Evolutionary conservation across 2,113 vertebrate species (phyloP), one percentile per base, ranked within the genome.

Genomic region (Triplophysa rosa): DNA sequence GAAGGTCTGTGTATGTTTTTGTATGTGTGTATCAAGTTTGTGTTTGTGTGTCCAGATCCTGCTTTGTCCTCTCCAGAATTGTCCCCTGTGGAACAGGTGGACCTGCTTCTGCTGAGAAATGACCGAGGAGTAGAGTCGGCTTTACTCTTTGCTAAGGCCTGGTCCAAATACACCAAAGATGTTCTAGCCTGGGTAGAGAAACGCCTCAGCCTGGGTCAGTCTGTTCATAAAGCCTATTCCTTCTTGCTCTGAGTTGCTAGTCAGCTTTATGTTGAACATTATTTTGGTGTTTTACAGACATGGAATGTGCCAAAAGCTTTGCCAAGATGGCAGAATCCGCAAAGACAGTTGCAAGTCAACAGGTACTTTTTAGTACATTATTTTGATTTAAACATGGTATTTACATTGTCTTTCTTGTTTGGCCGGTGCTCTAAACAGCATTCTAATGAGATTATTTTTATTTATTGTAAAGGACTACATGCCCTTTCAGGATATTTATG

Each of bases 111-210:
- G 72, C 92, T 95, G 85, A 96, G 94, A 86, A 95, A 94, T 83
- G 94, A 95, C 82, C 94, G 93, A 2, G 96, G 95, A n/a, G 92
- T 99, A 81, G 96, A 99, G 87, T 95, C 95, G 0, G 96, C 96
- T 74, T 91, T 99, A 52, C 95, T 95, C 19, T 99, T 98, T 59
- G 95, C 96, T 78, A 99, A 99, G 90, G 94, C 95, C 33, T 98
- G 95, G 96, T 98, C 96, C 87, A 98, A 97, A 89, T 98, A 99
- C 69, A 93, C 95, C 80, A 99, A 98, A 94, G 96, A 97, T 80
- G 90, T 99, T 81, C 89, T 99, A 66, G 88, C 89, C 56, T 99
- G 96, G 96, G 94, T 98, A 90, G 98, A 98, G 82, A 99, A 96
- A 87, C 95, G 95, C 73, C 93, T 98, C 87, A 94, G 87, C 45